Evolutionary conservation across 2,888 invertebrate genomes (phyloP).

Genomic region (Volucella zonaria): DNA sequence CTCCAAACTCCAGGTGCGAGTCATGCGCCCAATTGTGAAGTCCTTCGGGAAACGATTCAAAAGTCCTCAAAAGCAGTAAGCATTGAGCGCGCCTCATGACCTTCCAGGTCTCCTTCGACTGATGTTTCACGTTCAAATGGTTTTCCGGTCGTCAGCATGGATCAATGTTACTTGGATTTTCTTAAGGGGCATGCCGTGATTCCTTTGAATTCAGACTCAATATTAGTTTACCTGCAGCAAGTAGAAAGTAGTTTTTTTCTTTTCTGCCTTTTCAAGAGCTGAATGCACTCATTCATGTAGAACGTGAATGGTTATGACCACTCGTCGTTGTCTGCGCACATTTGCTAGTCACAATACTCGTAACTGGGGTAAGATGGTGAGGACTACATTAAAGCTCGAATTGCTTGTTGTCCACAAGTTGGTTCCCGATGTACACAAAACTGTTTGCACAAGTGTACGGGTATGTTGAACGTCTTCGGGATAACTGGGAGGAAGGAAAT

Average conservation of each 20-base stretch:
- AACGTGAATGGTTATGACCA: constrained; percentile 63
- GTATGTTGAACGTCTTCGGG: constrained; percentile 7
- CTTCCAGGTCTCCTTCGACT: constrained; percentile 31
- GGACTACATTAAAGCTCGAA: constrained; percentile 60
- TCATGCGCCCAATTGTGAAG: constrained; percentile 4
- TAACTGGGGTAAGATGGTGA: constrained; percentile 39
- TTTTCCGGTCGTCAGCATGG: constrained; percentile 42
- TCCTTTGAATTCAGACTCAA: constrained; percentile 58
- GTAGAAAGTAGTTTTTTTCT: constrained; percentile 11
- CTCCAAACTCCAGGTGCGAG: constrained; percentile 7
- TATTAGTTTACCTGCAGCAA: constrained; percentile 64
- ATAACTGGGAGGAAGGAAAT: constrained; percentile 52
- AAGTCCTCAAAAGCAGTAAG: constrained; percentile 10
- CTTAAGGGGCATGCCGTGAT: constrained; percentile 21
- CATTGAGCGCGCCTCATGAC: constrained; percentile 38
- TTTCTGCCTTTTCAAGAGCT: constrained; percentile 12
- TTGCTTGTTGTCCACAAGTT: constrained; percentile 51
- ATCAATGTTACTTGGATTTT: constrained; percentile 29
- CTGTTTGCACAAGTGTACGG: constrained; percentile 18
- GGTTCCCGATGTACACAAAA: constrained; percentile 8
- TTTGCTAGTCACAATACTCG: constrained; percentile 52
- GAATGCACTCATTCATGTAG: constrained; percentile 58
- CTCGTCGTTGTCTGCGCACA: constrained; percentile 64
- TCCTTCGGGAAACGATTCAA: constrained; percentile 16
- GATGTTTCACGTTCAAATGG: constrained; percentile 50